Evolutionary conservation across 2,888 invertebrate genomes (phyloP), one percentile per base, ranked within the genome.

Genomic region (Fragum sueziense): DNA sequence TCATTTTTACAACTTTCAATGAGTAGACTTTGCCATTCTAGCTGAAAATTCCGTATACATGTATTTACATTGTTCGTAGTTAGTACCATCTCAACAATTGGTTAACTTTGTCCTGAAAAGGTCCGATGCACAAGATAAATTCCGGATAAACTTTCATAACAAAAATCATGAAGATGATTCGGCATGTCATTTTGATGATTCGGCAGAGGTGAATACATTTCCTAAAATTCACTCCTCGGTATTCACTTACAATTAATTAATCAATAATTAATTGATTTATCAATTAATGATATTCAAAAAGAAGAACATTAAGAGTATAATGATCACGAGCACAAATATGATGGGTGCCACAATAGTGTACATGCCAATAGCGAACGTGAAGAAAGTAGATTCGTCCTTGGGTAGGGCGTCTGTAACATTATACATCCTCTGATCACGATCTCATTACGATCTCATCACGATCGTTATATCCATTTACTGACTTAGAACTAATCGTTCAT

Each of bases 281-380:
- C 20, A 61, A 29, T 61, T 61, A 22, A 61, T 33, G 29, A 69
- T 69, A 29, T 69, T 47, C 29, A 51, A 47, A 29, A 69, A 47
- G 69, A 69, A 69, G 31, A 70, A 70, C 70, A 70, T 70, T 57
- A 70, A 57, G 34, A 70, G n/a, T 20, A 70, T 52, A 9, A 70
- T 70, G 11, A 70, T 70, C 29, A 70, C 70, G 11, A 70, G 41
- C 14, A 70, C 29, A 25, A 70, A 70, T 20, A 70, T 70, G 34
- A 70, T 34, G 2, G 70, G 70, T 2, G 70, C 70, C 34, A 70
- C 25, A 2, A 70, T 41, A 0, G 70, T 34, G 54, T 70, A 70
- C 70, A 70, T 52, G 29, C 70, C 70, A 34, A 70, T 54, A 6
- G 70, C 70, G 9, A 70, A 54, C 7, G 54, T 54, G 34, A 54